These are phyloP conservation scores for Calephelis nemesis DNA, from an alignment of 1,140 invertebrate species.

Conservation along the genomic window DNA sequence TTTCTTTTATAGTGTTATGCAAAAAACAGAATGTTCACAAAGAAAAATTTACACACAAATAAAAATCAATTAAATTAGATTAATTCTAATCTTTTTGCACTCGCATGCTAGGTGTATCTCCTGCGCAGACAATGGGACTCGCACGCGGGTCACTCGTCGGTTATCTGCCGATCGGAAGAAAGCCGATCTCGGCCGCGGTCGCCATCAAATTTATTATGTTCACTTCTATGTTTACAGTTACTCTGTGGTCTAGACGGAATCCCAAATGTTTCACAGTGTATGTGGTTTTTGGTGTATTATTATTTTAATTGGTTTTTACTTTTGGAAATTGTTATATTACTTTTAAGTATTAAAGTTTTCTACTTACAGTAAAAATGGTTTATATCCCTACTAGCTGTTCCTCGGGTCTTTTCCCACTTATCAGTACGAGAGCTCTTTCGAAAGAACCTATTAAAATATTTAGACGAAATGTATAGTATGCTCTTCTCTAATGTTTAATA, in stretches of 20 bases:
- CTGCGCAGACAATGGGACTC: conserved; percentile 56
- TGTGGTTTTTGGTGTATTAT: conserved; percentile 17
- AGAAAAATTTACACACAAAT: neutral
- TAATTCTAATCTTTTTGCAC: conserved; percentile 5
- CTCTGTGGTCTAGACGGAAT: conserved; percentile 36
- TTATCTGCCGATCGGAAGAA: conserved; percentile 67
- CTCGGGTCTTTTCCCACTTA: too few species aligned
- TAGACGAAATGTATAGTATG: too few species aligned
- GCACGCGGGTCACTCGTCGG: conserved; percentile 62
- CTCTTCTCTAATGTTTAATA: too few species aligned
- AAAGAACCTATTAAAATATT: too few species aligned
- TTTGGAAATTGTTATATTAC: too few species aligned
- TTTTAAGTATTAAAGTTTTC: too few species aligned
- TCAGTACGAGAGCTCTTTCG: too few species aligned
- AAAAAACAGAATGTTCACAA: too few species aligned
- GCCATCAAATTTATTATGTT: conserved; percentile 62
- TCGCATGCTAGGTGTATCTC: conserved; percentile 24
- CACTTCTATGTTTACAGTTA: conserved; percentile 52
- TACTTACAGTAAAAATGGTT: too few species aligned
- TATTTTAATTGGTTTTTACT: neutral
- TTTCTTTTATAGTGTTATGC: too few species aligned
- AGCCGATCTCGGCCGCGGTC: conserved; percentile 53
- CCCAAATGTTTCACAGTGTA: conserved; percentile 5
- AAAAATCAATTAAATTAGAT: neutral
- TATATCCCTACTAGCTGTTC: too few species aligned